Evolutionary conservation across 2,113 vertebrate species (phyloP).

Genomic region (Phalacrocorax aristotelis): DNA sequence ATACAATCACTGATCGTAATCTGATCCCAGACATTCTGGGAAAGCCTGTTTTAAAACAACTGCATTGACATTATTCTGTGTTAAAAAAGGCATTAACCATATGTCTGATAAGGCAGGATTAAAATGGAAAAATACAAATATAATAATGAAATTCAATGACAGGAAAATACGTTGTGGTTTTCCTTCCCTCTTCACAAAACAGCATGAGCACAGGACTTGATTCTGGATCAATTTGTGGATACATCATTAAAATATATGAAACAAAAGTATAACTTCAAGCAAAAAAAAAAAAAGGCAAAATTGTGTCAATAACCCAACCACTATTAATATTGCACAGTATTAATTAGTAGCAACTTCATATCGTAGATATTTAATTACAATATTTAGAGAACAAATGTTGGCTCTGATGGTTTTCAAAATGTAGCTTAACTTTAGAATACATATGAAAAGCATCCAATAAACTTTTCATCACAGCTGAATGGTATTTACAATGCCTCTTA

Average conservation of each 20-base stretch:
- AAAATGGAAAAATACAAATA: background rate
- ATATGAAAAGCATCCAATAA: slow-evolving; percentile 7
- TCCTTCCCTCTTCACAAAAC: background rate
- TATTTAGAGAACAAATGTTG: background rate
- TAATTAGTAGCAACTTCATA: background rate
- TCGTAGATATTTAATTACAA: background rate
- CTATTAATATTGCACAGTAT: background rate
- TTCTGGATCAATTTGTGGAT: background rate
- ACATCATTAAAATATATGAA: background rate
- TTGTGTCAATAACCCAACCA: background rate
- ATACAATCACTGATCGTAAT: background rate
- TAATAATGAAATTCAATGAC: background rate
- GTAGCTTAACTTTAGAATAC: background rate
- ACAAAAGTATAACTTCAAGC: background rate
- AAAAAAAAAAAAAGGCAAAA: background rate
- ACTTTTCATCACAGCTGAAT: slow-evolving; percentile 11
- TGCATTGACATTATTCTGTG: background rate
- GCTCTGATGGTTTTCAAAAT: slow-evolving; percentile 1
- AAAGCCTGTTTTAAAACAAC: background rate
- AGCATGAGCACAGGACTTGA: background rate
- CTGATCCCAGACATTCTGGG: background rate
- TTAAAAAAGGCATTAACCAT: background rate
- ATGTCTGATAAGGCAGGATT: background rate
- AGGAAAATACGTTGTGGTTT: background rate
- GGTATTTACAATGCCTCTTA: background rate